These are phyloP conservation scores for Acheta domesticus DNA, from an alignment of 2,888 invertebrate species.

Conservation along the genomic window DNA sequence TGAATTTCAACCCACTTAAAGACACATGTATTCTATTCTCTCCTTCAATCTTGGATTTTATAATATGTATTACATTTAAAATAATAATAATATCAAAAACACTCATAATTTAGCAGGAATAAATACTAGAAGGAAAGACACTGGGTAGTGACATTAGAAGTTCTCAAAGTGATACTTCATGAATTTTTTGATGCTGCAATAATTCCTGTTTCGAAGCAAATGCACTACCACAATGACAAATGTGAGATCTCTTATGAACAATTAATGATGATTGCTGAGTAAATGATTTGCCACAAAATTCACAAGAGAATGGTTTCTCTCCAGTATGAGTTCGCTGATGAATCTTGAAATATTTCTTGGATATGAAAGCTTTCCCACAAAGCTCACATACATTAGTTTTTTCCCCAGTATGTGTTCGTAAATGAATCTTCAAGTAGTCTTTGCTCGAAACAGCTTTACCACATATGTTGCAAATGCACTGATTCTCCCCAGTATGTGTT, in stretches of 20 bases:
- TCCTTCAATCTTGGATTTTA: no score
- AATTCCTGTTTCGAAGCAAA: slow-evolving; percentile 36
- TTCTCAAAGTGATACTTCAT: slow-evolving; percentile 37
- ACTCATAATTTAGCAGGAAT: no score
- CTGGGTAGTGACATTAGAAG: no score
- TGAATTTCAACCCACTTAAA: no score
- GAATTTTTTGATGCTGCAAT: slow-evolving; percentile 47
- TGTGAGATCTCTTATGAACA: slow-evolving; percentile 40
- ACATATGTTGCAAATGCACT: slow-evolving; percentile 59
- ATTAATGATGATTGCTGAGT: slow-evolving; percentile 45
- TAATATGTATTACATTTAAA: no score
- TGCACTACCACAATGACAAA: slow-evolving; percentile 23
- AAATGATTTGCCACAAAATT: slow-evolving; percentile 43
- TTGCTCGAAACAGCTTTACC: slow-evolving; percentile 59
- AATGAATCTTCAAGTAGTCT: slow-evolving; percentile 60
- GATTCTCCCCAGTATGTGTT: slow-evolving; percentile 48
- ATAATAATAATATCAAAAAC: no score
- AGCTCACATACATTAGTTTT: slow-evolving; percentile 59
- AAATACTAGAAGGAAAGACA: no score
- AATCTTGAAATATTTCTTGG: slow-evolving; percentile 40
- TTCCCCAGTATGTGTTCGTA: slow-evolving; percentile 60
- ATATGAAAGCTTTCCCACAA: slow-evolving; percentile 48
- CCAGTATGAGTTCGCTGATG: slow-evolving; percentile 45
- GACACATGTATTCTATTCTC: no score
- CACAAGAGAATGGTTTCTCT: slow-evolving; percentile 42